These are phyloP conservation scores for Archips crataeganus DNA, from an alignment of 2,888 invertebrate genomes.

Conservation along the genomic window DNA sequence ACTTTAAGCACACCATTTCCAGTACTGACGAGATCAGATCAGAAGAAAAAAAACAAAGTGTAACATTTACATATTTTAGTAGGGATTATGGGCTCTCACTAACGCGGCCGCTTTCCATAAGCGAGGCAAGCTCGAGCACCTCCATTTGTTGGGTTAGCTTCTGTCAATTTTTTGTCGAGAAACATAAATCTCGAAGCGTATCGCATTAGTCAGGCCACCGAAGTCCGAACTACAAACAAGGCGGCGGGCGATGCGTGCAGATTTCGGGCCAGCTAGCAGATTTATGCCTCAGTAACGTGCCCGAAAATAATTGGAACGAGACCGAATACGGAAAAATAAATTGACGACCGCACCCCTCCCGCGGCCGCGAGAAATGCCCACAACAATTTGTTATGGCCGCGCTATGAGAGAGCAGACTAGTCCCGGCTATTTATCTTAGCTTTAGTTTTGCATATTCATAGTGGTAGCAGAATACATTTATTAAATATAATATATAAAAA, in stretches of 20 bases:
- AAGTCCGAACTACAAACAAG: slow-evolving; percentile 43
- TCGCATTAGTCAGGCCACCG: slow-evolving; percentile 62
- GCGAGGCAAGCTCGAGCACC: slow-evolving; percentile 23
- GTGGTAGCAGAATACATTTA: neutral
- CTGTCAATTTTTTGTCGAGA: slow-evolving; percentile 46
- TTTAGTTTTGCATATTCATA: neutral
- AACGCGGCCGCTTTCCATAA: slow-evolving; percentile 14
- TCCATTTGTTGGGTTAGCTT: slow-evolving; percentile 36
- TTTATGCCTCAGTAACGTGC: slow-evolving; percentile 78
- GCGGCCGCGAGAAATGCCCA: slow-evolving; percentile 64
- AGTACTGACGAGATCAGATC: slow-evolving; percentile 17
- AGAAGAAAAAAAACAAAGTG: slow-evolving; percentile 25
- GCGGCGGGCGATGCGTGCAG: slow-evolving; percentile 64
- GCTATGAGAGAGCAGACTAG: slow-evolving; percentile 48
- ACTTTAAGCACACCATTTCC: slow-evolving; percentile 9
- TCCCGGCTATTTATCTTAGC: slow-evolving; percentile 1
- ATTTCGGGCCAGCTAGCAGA: slow-evolving; percentile 53
- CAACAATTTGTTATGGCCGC: slow-evolving; percentile 73
- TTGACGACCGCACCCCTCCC: slow-evolving; percentile 61
- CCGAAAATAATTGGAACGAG: slow-evolving; percentile 83
- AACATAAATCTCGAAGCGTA: slow-evolving; percentile 63
- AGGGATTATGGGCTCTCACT: slow-evolving; percentile 32
- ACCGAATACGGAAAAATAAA: slow-evolving; percentile 83
- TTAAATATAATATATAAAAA: neutral
- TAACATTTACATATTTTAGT: slow-evolving; percentile 38